Base-by-base conservation (phyloP, 2,888 invertebrate genomes). In the Melolontha melolontha region DNA sequence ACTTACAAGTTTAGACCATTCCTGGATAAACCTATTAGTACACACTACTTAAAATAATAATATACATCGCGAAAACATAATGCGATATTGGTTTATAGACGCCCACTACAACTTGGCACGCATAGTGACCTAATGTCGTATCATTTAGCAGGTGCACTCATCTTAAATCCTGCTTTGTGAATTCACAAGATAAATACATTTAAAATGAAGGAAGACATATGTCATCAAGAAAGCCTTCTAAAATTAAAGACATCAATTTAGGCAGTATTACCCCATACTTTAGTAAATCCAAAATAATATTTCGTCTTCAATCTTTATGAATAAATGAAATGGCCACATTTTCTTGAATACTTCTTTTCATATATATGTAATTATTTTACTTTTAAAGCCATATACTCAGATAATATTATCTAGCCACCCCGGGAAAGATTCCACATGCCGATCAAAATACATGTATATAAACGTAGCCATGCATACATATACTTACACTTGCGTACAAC, bases 81-180 rank as follows among this genome's bases (percentile, higher is more conserved):
- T 22, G 49, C 8, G 16, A 49, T 10, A 22, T 49, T 22, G 29
- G 42, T 12, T 22, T 44, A 42, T 27, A 62, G 47, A 47, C 59
- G 59, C 59, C 59, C 12, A 62, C 59, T 6, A 62, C 59, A 62
- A 62, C 44, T 62, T 62, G 59, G 59, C 59, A 62, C 49, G 47
- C 34, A 62, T 49, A 62, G 17, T 39, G 47, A 62, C 49, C 59
- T 62, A 47, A 57, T n/a, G 59, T 42, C 59, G 1, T 34, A 34
- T 16, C 14, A 47, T 34, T 14, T 62, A 62, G 17, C 59, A 62
- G 59, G 59, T 62, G 59, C 42, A 49, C 34, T 34, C 10, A 16
- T 62, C 22, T 39, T 62, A 62, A 62, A 62, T 62, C 47, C 59
- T 62, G 17, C 59, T 62, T 47, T 34, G 59, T 62, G 44, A 34